Evolutionary conservation across 2,113 vertebrate species (phyloP).

Genomic region (Pipra filicauda): DNA sequence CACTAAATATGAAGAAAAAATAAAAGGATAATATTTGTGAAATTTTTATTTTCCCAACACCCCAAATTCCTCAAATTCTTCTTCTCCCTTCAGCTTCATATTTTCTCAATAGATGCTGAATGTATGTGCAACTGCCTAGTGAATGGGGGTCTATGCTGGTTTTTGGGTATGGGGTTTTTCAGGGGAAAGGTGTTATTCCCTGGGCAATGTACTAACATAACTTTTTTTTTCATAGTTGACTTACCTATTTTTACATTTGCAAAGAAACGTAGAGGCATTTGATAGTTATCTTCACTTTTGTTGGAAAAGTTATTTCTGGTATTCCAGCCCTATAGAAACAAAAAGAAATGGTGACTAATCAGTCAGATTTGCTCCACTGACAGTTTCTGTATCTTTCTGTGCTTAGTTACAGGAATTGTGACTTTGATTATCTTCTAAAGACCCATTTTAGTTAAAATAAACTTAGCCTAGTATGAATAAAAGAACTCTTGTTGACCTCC

Average conservation of each 20-base stretch:
- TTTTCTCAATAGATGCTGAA: background rate
- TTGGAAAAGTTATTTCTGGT: background rate
- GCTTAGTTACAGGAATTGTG: background rate
- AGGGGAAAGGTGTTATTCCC: background rate
- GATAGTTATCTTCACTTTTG: background rate
- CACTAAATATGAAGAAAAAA: background rate
- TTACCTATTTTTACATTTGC: background rate
- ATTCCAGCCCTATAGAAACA: background rate
- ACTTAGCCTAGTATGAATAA: background rate
- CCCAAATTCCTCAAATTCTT: background rate
- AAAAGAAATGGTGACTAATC: background rate
- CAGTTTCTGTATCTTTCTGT: background rate
- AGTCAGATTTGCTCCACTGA: background rate
- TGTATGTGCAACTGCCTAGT: background rate
- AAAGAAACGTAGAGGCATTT: background rate
- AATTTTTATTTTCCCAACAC: background rate
- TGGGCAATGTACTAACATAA: background rate
- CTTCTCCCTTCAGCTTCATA: background rate
- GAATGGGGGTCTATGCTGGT: fast-evolving
- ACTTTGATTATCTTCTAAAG: background rate
- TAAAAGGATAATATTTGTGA: background rate
- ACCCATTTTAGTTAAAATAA: background rate
- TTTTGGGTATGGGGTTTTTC: background rate
- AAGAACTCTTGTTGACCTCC: background rate
- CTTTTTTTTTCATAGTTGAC: background rate